Conservation (phyloP, 2,113 vertebrate species). For the Pipa parva region DNA sequence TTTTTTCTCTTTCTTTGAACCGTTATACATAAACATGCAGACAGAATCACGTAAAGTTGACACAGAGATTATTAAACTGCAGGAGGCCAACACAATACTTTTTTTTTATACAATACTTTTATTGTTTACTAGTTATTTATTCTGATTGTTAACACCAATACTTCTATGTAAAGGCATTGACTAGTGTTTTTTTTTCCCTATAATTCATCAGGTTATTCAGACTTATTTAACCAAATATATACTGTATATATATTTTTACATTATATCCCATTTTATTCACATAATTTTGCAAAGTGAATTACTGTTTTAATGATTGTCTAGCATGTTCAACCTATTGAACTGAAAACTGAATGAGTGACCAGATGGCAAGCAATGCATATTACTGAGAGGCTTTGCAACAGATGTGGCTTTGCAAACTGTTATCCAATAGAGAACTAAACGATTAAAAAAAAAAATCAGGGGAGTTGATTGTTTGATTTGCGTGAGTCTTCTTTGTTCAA, state of each 20-base stretch:
- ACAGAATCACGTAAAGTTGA: slow-evolving; percentile 2
- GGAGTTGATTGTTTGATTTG: neutral
- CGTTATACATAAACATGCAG: slow-evolving; percentile 24
- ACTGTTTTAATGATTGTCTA: neutral
- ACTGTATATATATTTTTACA: too few relatives aligned
- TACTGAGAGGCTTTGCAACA: slow-evolving; percentile 33
- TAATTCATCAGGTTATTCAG: too few relatives aligned
- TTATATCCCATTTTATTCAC: too few relatives aligned
- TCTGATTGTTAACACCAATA: slow-evolving; percentile 14
- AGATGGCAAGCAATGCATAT: slow-evolving; percentile 38
- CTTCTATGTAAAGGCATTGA: too few relatives aligned
- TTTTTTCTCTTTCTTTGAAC: neutral
- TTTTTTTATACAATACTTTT: neutral
- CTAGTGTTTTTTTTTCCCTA: too few relatives aligned
- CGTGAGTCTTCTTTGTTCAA: slow-evolving; percentile 8
- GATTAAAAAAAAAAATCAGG: slow-evolving; percentile 12
- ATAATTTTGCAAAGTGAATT: too few relatives aligned
- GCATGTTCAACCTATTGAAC: slow-evolving; percentile 17
- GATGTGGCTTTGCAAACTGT: slow-evolving; percentile 28
- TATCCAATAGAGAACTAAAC: slow-evolving; percentile 20
- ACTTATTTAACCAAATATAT: too few relatives aligned
- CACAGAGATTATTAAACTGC: slow-evolving; percentile 13
- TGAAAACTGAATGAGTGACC: slow-evolving; percentile 31
- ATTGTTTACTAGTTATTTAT: neutral
- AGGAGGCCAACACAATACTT: slow-evolving; percentile 9